Evolutionary conservation across 2,797 vertebrate genomes (phyloP).

Genomic region (Pseudopleuronectes americanus): DNA sequence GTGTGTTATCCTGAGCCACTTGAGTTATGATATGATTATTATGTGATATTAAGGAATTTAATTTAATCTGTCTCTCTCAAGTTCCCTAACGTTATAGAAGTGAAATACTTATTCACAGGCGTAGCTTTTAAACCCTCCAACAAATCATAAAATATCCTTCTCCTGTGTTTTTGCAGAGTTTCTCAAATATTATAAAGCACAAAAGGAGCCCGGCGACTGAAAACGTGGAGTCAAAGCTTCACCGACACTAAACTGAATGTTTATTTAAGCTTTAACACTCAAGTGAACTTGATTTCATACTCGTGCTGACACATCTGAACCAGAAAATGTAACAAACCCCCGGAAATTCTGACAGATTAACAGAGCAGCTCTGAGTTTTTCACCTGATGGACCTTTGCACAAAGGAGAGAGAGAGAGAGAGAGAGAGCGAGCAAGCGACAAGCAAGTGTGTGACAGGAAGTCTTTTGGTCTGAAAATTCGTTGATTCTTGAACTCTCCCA

Average conservation of each 20-base stretch:
- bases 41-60: too few species aligned
- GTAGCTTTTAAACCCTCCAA: neutral
- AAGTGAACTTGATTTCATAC: conserved; percentile 42
- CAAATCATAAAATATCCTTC: neutral
- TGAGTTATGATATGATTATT: too few species aligned
- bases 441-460: too few species aligned
- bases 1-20: too few species aligned
- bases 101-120: neutral
- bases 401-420: too few species aligned
- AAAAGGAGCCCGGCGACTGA: conserved; percentile 5
- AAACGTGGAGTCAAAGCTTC: conserved; percentile 21
- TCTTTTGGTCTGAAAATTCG: too few species aligned
- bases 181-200: neutral
- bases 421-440: too few species aligned
- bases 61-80: neutral
- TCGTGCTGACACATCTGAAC: conserved; percentile 22
- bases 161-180: neutral
- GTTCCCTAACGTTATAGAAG: neutral
- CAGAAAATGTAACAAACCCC: conserved; percentile 30
- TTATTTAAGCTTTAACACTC: conserved; percentile 43
- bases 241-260: conserved; percentile 22
- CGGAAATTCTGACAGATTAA: conserved; percentile 14
- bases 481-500: too few species aligned
- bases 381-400: neutral
- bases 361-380: conserved; percentile 7